Percentiles rank a stretch among this genome's conserved stretches.
Conservation (phyloP, 2,888 invertebrate genomes). For the Cheilosia pagana region DNA sequence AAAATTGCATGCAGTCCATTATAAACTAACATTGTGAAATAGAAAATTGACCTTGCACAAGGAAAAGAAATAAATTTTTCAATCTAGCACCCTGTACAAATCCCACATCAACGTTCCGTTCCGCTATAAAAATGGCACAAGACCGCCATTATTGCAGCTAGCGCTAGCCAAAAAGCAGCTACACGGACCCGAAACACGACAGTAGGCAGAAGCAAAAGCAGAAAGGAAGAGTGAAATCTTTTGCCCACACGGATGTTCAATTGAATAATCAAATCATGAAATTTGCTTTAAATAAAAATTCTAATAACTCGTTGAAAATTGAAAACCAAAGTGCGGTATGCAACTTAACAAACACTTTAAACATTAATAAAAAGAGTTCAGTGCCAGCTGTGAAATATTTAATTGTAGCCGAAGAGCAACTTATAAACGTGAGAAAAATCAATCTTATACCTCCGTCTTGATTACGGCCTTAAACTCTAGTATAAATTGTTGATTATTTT, state of each 20-base stretch:
- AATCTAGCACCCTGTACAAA: too few relatives aligned
- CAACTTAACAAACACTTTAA: conserved; percentile 71
- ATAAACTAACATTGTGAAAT: too few relatives aligned
- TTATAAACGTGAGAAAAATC: conserved; percentile 79
- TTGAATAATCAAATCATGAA: conserved; percentile 83
- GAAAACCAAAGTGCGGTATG: conserved; percentile 71
- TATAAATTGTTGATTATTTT: conserved; percentile 63
- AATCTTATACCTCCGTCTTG: conserved; percentile 82
- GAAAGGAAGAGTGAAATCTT: conserved; percentile 72
- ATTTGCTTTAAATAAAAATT: conserved; percentile 81
- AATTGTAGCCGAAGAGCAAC: conserved; percentile 62
- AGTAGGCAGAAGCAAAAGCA: conserved; percentile 48
- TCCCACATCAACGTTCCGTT: not conserved
- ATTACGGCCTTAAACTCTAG: conserved; percentile 78
- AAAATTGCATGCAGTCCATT: too few relatives aligned
- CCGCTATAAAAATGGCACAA: not conserved
- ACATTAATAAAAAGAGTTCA: conserved; percentile 55
- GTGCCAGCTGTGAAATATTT: conserved; percentile 63
- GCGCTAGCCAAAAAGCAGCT: conserved; percentile 1
- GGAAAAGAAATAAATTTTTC: too few relatives aligned
- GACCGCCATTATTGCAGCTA: not conserved
- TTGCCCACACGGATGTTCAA: conserved; percentile 76
- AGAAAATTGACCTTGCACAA: too few relatives aligned
- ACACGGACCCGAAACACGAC: not conserved
- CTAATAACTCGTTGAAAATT: conserved; percentile 78